phyloP scores from a whole-genome alignment of 2,797 vertebrate species.

The Lindbergichthys nudifrons region DNA sequence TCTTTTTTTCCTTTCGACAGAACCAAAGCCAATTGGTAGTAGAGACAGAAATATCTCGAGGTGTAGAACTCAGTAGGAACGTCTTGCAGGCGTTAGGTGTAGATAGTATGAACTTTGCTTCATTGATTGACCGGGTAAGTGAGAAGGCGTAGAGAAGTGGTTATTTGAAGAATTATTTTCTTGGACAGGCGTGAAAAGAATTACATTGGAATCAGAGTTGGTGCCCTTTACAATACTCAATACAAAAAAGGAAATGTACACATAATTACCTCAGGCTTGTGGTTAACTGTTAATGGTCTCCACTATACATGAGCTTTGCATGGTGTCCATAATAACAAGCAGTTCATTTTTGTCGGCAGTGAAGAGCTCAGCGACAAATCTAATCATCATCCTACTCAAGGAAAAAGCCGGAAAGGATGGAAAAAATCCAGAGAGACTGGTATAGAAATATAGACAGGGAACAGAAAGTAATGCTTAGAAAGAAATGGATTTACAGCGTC shows the following conservation, averaged over 20 bases:
- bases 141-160: not conserved
- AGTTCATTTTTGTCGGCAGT: constrained; percentile 1
- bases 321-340: constrained; percentile 43
- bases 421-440: not conserved
- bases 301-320: not conserved
- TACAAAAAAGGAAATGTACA: constrained; percentile 1
- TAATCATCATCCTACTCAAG: constrained; percentile 1
- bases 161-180: not conserved
- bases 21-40: constrained; percentile 19
- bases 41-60: constrained; percentile 1
- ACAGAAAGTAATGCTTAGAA: not conserved
- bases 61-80: constrained; percentile 1
- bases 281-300: not conserved
- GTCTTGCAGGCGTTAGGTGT: constrained; percentile 9
- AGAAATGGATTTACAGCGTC: constrained; percentile 11
- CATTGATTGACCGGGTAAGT: not conserved
- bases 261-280: not conserved
- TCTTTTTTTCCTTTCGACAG: not conserved
- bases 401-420: not conserved
- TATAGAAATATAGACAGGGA: not conserved
- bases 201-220: not conserved
- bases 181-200: not conserved
- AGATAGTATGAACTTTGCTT: not conserved
- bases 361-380: not conserved
- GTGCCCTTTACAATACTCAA: not conserved